These are phyloP conservation scores for Tenthredo amoena DNA, from an alignment of 2,888 invertebrate genomes.

Conservation along the genomic window DNA sequence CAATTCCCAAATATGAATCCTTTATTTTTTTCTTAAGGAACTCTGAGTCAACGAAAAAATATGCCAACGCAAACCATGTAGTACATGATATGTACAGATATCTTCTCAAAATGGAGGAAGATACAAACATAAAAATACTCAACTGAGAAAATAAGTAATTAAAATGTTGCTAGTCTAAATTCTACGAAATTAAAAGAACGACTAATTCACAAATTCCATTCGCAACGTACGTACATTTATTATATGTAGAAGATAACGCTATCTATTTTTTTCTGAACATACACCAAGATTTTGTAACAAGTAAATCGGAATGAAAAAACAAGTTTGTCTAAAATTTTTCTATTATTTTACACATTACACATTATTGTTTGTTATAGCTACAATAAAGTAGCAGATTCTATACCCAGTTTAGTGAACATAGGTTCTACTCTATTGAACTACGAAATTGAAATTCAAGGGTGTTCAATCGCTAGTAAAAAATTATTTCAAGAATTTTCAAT, in stretches of 20 bases:
- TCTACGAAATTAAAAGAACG: not conserved
- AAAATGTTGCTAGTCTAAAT: not conserved
- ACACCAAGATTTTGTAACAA: not conserved
- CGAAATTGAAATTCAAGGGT: not conserved
- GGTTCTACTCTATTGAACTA: not conserved
- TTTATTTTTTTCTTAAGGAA: not conserved
- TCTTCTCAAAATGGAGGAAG: not conserved
- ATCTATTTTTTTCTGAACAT: not conserved
- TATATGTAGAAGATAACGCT: not conserved
- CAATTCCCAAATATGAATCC: slow-evolving; percentile 29
- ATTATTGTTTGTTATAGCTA: not conserved
- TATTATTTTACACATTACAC: not conserved
- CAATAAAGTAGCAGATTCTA: not conserved
- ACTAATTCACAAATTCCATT: not conserved
- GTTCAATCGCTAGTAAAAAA: not conserved
- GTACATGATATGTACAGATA: not conserved
- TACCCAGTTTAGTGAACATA: not conserved
- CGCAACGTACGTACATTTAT: not conserved
- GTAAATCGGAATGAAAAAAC: not conserved
- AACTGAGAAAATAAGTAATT: not conserved
- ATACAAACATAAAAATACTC: not conserved
- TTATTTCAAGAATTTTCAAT: not conserved
- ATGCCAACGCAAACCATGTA: not conserved
- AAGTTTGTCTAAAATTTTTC: not conserved
- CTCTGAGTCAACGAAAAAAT: slow-evolving; percentile 3